Conservation (phyloP, 2,113 vertebrate genomes). For the Lepisosteus osseus region DNA sequence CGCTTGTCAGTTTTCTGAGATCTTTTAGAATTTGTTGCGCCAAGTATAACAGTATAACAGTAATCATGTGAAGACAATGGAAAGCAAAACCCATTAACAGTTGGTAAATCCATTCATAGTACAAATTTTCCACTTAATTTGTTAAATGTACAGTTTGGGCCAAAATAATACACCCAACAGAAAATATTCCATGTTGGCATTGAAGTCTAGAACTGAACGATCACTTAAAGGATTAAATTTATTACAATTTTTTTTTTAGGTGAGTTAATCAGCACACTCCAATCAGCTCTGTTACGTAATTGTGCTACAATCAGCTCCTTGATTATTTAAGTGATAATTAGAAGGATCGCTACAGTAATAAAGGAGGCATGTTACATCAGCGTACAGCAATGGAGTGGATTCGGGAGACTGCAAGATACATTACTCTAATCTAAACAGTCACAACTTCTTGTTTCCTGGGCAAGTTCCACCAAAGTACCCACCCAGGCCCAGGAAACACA, state of each 20-base stretch:
- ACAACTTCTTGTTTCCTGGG: too few relatives aligned
- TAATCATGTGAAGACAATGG: not conserved
- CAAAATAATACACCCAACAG: not conserved
- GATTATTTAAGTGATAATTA: too few relatives aligned
- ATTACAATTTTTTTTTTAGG: not conserved
- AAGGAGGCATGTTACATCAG: too few relatives aligned
- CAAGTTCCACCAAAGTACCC: too few relatives aligned
- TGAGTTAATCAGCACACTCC: too few relatives aligned
- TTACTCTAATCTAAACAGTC: too few relatives aligned
- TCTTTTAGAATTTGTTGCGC: not conserved
- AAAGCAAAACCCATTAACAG: not conserved
- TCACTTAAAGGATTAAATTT: not conserved
- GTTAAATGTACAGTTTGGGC: not conserved
- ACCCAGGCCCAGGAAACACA: too few relatives aligned
- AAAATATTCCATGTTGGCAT: not conserved
- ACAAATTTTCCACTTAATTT: slow-evolving; percentile 1
- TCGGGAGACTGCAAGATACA: too few relatives aligned
- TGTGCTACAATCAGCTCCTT: too few relatives aligned
- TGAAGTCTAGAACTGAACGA: not conserved
- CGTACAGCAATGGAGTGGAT: too few relatives aligned
- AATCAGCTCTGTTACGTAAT: too few relatives aligned
- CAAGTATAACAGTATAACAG: not conserved
- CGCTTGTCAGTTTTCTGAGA: slow-evolving; percentile 25
- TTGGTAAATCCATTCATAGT: slow-evolving; percentile 5
- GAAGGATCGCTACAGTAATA: too few relatives aligned